Percentiles rank a stretch among this genome's conserved stretches.
phyloP scores from a whole-genome alignment of 2,888 invertebrate species.

The Cetonia aurata region DNA sequence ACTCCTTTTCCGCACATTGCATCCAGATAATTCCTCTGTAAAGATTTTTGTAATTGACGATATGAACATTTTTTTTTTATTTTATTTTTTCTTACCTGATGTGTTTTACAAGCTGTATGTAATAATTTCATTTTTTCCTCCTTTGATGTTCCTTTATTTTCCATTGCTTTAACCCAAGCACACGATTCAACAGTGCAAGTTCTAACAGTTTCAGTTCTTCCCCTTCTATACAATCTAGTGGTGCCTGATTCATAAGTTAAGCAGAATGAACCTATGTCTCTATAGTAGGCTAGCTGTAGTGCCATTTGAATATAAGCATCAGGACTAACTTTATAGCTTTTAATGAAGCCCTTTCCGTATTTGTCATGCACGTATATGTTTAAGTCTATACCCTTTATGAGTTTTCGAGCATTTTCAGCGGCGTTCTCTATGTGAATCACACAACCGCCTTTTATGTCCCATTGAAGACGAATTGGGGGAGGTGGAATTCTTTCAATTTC shows the following conservation, averaged over 20 bases:
- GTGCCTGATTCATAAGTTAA: constrained; percentile 99
- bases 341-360: constrained; percentile 98
- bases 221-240: constrained; percentile 96
- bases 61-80: neutral
- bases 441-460: constrained; percentile 83
- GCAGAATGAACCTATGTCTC: constrained; percentile 92
- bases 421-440: constrained; percentile 81
- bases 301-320: constrained; percentile 98
- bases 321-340: constrained; percentile 91
- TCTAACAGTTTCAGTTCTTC: constrained; percentile 97
- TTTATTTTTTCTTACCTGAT: constrained; percentile 73
- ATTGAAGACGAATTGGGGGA: constrained; percentile 85
- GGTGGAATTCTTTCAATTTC: constrained; percentile 84
- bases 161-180: constrained; percentile 94
- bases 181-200: constrained; percentile 95
- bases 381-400: constrained; percentile 92
- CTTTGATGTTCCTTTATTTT: constrained; percentile 73
- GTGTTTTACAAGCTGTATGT: constrained; percentile 80
- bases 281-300: constrained; percentile 92
- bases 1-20: constrained; percentile 99
- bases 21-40: constrained; percentile 84
- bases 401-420: constrained; percentile 76
- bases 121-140: constrained; percentile 81
- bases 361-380: constrained; percentile 86
- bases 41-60: constrained; percentile 2